These are phyloP conservation scores for Gryllus longicercus DNA, from an alignment of 2,888 invertebrate genomes.

Conservation along the genomic window DNA sequence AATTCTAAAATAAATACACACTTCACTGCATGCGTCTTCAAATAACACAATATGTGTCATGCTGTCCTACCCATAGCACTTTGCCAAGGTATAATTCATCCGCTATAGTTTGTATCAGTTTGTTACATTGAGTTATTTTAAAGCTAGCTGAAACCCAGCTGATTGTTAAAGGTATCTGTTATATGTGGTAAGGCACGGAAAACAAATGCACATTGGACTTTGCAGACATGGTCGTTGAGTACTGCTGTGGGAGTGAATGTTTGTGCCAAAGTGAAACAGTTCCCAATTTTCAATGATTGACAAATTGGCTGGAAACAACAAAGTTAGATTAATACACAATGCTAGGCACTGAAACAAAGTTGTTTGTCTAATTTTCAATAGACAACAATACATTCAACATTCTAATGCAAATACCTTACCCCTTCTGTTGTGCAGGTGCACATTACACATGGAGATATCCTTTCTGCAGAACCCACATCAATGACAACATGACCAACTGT, in stretches of 20 bases:
- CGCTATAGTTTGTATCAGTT: background rate
- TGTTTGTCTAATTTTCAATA: no score
- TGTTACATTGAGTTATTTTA: background rate
- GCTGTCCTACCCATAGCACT: background rate
- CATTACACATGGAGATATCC: conserved; percentile 51
- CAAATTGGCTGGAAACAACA: conserved; percentile 47
- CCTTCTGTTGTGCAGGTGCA: conserved; percentile 54
- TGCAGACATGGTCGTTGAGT: conserved; percentile 50
- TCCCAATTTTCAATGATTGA: conserved; percentile 50
- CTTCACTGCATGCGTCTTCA: background rate
- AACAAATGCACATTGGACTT: conserved; percentile 53
- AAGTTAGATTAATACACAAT: no score
- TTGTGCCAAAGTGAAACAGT: conserved; percentile 49
- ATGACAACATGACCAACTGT: conserved; percentile 47
- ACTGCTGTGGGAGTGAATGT: conserved; percentile 48
- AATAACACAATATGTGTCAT: background rate
- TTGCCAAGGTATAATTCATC: background rate
- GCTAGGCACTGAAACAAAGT: no score
- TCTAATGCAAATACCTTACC: conserved; percentile 42
- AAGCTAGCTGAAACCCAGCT: conserved; percentile 36
- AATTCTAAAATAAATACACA: background rate
- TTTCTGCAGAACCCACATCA: conserved; percentile 47
- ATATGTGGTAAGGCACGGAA: conserved; percentile 46
- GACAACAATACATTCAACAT: background rate
- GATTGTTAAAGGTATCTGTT: conserved; percentile 32